A percentile compares a stretch with the other conserved stretches of the same genome.
These are phyloP conservation scores for Cataglyphis cursor DNA, from an alignment of 2,888 invertebrate species.

Conservation along the genomic window DNA sequence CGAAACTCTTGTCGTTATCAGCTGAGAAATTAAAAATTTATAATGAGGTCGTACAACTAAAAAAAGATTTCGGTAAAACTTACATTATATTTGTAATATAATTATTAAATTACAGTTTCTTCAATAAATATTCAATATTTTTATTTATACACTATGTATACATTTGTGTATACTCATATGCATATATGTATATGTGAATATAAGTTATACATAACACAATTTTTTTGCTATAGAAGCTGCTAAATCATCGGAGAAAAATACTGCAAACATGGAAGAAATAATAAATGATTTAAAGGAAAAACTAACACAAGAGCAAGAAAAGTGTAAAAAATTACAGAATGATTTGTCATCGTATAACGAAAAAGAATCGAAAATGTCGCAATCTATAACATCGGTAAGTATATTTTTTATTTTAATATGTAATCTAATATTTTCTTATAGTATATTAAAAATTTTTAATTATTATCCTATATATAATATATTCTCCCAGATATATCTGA, in stretches of 20 bases:
- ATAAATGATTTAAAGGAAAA: conserved; percentile 89
- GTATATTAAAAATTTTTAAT: conserved; percentile 12
- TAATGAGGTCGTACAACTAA: conserved; percentile 89
- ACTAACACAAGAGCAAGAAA: conserved; percentile 88
- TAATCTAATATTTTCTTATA: conserved; percentile 33
- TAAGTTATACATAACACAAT: not conserved
- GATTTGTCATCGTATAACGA: conserved; percentile 85
- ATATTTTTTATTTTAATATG: conserved; percentile 26
- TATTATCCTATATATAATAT: not conserved
- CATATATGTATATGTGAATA: not conserved
- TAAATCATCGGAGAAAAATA: conserved; percentile 86
- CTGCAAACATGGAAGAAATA: conserved; percentile 89
- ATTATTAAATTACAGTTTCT: conserved; percentile 36
- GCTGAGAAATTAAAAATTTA: conserved; percentile 89
- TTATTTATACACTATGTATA: not conserved
- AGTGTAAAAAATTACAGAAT: conserved; percentile 89
- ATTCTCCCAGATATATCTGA: not conserved
- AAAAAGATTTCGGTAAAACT: conserved; percentile 89
- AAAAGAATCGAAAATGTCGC: conserved; percentile 82
- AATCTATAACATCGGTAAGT: conserved; percentile 82
- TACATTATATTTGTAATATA: conserved; percentile 61
- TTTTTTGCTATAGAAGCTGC: conserved; percentile 87
- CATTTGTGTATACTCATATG: no score
- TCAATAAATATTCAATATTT: conserved; percentile 29
- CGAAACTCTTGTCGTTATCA: conserved; percentile 86